Base-by-base conservation (phyloP, 2,888 invertebrate species). In the Eupeodes luniger region DNA sequence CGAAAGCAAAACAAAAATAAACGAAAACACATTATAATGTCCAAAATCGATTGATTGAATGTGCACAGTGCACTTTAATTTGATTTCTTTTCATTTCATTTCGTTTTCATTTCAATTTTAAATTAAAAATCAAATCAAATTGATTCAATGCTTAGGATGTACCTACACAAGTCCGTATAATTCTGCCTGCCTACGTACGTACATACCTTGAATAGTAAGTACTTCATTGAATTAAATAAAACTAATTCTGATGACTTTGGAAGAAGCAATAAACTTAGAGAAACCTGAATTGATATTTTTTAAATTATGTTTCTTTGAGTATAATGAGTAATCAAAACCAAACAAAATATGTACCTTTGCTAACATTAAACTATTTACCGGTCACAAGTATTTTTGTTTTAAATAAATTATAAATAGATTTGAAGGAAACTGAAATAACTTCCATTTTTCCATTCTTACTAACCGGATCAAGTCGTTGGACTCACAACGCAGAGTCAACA, bases 141-240 rank as follows among this genome's bases (percentile, higher is more conserved):
- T 34, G 59, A 59, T 59, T 59, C 59, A 59, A 59, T 59, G 59
- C 59, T 36, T 36, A 6, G n/a, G 59, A 57, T 59, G 59, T 59
- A 36, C 7, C 57, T 59, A 27, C 40, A 9, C 2, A 5, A 40
- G 6, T 40, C 5, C 40, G 6, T 40, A 40, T 9, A 40, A 40
- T 5, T 40, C 9, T 40, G 40, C 1, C 27, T 27, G 5, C 40
- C 0, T 40, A 40, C 5, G 40, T 40, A 40, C 40, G 9, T 7
- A 40, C 40, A 40, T 40, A 40, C 40, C 40, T 40, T 59, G 59
- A 59, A 59, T 59, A 59, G n/a, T 59, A 59, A 12, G n/a, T 59
- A 59, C 59, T 34, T 36, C 34, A 34, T 59, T 59, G 34, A 59
- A 57, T 57, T 27, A 27, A 12, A 12, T 27, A 34, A 59, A n/a